A percentile compares a stretch with the other conserved stretches of the same genome.
Evolutionary conservation across 1,140 invertebrate species (phyloP).

Genomic region (Semibalanus balanoides): DNA sequence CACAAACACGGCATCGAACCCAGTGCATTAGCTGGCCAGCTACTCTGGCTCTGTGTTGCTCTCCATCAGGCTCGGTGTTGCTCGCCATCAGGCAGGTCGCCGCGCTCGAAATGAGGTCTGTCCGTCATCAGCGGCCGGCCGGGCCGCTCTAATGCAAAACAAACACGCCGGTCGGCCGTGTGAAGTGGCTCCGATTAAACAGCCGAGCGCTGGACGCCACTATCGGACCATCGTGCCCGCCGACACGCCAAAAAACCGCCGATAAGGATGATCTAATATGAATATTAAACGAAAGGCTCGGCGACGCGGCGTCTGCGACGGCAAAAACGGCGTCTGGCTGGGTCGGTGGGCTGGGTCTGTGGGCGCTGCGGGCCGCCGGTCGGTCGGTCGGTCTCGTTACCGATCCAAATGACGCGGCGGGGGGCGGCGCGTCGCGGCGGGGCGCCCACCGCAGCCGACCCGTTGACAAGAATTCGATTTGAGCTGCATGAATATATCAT

Average conservation of each 20-base stretch:
- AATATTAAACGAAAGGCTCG: background rate
- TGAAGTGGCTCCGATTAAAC: background rate
- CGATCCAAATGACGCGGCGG: background rate
- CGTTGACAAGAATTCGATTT: conserved; percentile 2
- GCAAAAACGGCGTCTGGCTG: background rate
- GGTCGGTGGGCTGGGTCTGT: no score
- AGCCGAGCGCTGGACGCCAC: no score
- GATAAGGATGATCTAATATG: background rate
- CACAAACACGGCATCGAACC: no score
- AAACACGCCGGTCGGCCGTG: background rate
- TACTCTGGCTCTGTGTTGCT: no score
- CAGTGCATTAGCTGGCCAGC: no score
- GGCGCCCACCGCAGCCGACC: background rate
- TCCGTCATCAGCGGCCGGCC: background rate
- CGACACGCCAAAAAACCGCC: background rate
- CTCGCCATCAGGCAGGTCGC: no score
- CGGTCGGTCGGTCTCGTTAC: background rate
- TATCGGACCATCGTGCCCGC: background rate
- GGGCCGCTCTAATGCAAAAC: background rate
- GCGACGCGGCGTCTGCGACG: background rate
- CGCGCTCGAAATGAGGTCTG: background rate
- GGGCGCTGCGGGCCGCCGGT: no score
- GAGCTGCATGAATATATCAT: background rate
- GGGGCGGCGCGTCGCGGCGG: no score
- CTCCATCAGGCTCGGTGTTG: no score